These are phyloP conservation scores for Plagodis dolabraria DNA, from an alignment of 2,888 invertebrate genomes.

Conservation along the genomic window DNA sequence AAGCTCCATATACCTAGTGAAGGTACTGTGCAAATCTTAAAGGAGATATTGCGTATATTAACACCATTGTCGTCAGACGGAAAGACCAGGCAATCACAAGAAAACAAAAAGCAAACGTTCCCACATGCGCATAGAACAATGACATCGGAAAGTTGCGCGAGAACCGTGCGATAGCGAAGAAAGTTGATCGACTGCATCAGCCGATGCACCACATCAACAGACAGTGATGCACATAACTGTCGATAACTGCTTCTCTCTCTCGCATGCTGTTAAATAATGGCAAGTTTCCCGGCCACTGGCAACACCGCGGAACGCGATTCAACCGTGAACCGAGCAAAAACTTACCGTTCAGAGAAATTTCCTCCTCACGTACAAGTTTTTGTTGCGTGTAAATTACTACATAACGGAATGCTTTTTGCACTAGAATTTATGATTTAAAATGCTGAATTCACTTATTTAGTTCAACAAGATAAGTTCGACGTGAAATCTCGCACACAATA, in stretches of 20 bases:
- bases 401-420: constrained; percentile 64
- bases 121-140: constrained; percentile 65
- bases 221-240: constrained; percentile 22
- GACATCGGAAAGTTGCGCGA: constrained; percentile 75
- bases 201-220: constrained; percentile 22
- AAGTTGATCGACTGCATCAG: constrained; percentile 57
- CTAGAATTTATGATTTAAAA: constrained; percentile 30
- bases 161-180: constrained; percentile 58
- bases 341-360: constrained; percentile 68
- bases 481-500: too few species aligned
- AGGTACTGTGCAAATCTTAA: neutral
- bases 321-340: constrained; percentile 69
- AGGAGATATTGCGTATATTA: constrained; percentile 15
- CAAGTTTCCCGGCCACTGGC: constrained; percentile 55
- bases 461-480: neutral
- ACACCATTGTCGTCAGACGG: constrained; percentile 26
- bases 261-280: constrained; percentile 51
- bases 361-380: constrained; percentile 60
- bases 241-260: constrained; percentile 40
- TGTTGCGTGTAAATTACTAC: constrained; percentile 66
- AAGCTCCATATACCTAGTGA: too few species aligned
- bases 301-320: constrained; percentile 65
- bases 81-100: constrained; percentile 35
- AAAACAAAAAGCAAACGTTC: constrained; percentile 57
- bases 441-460: constrained; percentile 15